Evolutionary conservation across 2,797 vertebrate genomes (phyloP), one percentile per base, ranked within the genome.

Genomic region (Siniperca scherzeri): DNA sequence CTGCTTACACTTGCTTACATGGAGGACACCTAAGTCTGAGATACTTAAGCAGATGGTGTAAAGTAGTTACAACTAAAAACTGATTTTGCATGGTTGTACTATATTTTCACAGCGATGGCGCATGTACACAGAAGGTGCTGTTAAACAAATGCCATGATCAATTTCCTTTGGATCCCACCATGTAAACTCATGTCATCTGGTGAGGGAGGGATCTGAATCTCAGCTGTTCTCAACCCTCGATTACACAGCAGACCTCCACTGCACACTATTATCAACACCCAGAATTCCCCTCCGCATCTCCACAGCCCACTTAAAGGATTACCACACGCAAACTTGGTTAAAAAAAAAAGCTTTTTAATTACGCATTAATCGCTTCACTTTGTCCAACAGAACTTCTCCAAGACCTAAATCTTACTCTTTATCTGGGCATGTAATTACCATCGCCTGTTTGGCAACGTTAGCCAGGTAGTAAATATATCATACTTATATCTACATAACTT

Each of bases 301-400:
- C 74, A 72, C 79, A 78, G 85, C 82, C 87, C 85, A 91, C 90
- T 93, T 91, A 91, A 83, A 30, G 65, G 85, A 93, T 93, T 92
- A 94, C 81, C 67, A 82, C 89, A 81, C 74, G 68, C 67, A 69
- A 55, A 75, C 78, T 80, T 73, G 61, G 80, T 82, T 30, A 3
- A 30, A 30, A 36, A 77, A 87, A 88, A 90, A 92, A 82, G 85
- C 69, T 48, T 91, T 91, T 92, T 93, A 94, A 94, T 92, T 88
- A 90, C 87, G 75, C 36, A 44, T 77, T 93, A 93, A 91, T 91
- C 78, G 19, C 85, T 84, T 84, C 85, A 85, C 77, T 93, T 91
- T 91, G 92, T 90, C 87, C 82, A 72, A 80, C 61, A 86, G 80
- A 89, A 88, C 78, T 71, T 92, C 52, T 70, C 64, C n/a, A 40